Evolutionary conservation across 2,888 invertebrate genomes (phyloP).

Genomic region (Rhingia campestris): DNA sequence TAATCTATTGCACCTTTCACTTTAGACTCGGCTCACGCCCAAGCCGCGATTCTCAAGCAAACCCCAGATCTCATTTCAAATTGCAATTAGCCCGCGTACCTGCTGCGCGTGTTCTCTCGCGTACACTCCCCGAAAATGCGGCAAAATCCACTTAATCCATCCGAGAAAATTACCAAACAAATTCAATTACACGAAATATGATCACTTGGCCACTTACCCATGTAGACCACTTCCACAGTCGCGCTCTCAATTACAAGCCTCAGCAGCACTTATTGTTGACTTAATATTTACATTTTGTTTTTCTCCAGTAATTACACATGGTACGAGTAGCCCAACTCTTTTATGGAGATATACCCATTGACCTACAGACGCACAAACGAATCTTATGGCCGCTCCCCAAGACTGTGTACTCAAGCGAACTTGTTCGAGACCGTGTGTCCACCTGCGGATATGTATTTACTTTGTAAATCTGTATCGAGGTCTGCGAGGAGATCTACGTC

Average conservation of each 20-base stretch:
- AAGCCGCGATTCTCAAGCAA: background rate
- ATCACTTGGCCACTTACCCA: slow-evolving; percentile 42
- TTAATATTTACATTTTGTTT: slow-evolving; percentile 60
- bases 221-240: slow-evolving; percentile 31
- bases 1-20: slow-evolving; percentile 72
- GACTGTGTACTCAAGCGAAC: background rate
- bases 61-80: slow-evolving; percentile 55
- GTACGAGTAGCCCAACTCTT: slow-evolving; percentile 1
- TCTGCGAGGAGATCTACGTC: slow-evolving; percentile 30
- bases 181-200: slow-evolving; percentile 64
- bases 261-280: slow-evolving; percentile 41
- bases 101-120: slow-evolving; percentile 29
- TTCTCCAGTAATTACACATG: slow-evolving; percentile 48
- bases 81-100: slow-evolving; percentile 53
- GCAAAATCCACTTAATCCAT: slow-evolving; percentile 56
- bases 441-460: slow-evolving; percentile 57
- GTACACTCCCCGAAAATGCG: slow-evolving; percentile 32
- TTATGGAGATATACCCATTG: slow-evolving; percentile 9
- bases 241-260: slow-evolving; percentile 35
- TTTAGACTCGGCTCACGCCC: slow-evolving; percentile 26
- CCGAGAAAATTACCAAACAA: slow-evolving; percentile 60
- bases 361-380: slow-evolving; percentile 41
- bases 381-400: slow-evolving; percentile 48
- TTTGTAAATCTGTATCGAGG: slow-evolving; percentile 17
- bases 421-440: slow-evolving; percentile 20